Percentiles rank a stretch among this genome's conserved stretches.
phyloP scores from a whole-genome alignment of 2,797 vertebrate genomes.

The Carduelis carduelis region DNA sequence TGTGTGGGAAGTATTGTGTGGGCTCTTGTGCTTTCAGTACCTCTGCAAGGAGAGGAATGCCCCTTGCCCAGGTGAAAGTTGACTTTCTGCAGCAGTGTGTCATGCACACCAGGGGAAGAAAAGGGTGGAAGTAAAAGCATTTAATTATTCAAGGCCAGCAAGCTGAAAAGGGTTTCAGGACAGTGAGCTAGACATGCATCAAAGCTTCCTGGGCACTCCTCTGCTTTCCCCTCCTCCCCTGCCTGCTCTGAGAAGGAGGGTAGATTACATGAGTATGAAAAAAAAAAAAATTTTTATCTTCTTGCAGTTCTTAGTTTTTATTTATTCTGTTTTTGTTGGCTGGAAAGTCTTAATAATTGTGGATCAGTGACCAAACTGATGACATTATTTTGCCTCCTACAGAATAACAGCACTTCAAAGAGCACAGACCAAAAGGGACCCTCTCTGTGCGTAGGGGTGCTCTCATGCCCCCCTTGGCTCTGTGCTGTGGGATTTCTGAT shows the following conservation, averaged over 20 bases:
- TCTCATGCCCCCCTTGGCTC: background rate
- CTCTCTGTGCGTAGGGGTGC: background rate
- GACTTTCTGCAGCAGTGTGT: background rate
- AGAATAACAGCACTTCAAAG: background rate
- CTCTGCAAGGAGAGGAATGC: background rate
- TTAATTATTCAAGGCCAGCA: constrained; percentile 59
- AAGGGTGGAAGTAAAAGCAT: background rate
- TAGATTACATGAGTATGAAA: background rate
- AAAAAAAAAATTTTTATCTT: background rate
- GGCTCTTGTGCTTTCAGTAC: background rate
- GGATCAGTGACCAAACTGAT: background rate
- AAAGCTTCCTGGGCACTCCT: background rate
- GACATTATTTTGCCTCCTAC: background rate
- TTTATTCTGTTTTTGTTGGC: background rate
- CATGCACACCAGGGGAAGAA: background rate
- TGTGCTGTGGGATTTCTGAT: background rate
- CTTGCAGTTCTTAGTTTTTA: background rate
- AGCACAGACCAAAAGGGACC: background rate
- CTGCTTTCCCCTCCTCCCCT: background rate
- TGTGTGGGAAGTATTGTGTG: background rate
- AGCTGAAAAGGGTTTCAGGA: constrained; percentile 33
- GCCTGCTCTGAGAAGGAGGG: background rate
- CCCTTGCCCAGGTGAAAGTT: background rate
- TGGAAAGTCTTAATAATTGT: background rate
- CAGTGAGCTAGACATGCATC: background rate